A percentile compares a stretch with the other conserved stretches of the same genome.
Conservation (phyloP, 2,888 invertebrate species). For the Sesamia inferens region DNA sequence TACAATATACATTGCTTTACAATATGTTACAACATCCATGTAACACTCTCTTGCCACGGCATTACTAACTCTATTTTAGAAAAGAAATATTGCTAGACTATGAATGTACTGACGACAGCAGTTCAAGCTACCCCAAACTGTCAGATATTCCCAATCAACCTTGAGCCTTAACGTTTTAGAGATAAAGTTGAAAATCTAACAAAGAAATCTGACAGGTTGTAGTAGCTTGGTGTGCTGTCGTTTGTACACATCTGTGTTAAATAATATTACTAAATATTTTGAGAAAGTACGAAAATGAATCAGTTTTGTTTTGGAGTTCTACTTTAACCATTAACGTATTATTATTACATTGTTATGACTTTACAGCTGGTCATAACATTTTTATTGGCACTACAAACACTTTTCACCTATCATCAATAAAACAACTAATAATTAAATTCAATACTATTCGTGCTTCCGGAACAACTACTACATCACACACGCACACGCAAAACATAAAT, state of each 20-base stretch:
- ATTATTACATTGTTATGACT: not conserved
- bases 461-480: not conserved
- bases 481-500: not conserved
- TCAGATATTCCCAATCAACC: too few species aligned
- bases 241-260: not conserved
- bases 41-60: conserved; percentile 6
- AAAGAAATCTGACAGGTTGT: too few species aligned
- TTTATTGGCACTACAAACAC: not conserved
- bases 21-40: conserved; percentile 13
- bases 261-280: conserved; percentile 12
- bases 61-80: conserved; percentile 12
- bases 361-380: not conserved
- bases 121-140: too few species aligned
- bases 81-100: not conserved
- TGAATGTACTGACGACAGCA: too few species aligned
- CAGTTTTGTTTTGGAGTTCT: not conserved
- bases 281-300: conserved; percentile 16
- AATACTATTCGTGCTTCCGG: not conserved
- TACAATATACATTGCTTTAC: conserved; percentile 24
- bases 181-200: too few species aligned
- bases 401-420: not conserved
- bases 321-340: not conserved
- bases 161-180: too few species aligned
- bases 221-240: too few species aligned
- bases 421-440: not conserved